Conservation (phyloP, 2,797 vertebrate species). For the Champsocephalus gunnari region DNA sequence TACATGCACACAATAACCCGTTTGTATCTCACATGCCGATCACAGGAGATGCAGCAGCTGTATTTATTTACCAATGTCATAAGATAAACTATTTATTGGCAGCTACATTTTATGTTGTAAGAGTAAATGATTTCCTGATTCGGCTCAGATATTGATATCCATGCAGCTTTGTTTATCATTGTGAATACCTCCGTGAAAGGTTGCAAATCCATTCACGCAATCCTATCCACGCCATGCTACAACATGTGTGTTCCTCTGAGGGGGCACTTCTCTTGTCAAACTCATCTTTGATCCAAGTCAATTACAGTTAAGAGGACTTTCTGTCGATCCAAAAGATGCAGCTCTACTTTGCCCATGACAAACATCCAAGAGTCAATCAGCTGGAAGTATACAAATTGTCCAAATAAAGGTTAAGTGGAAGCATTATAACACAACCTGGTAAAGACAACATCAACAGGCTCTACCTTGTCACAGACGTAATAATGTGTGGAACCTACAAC, state of each 20-base stretch:
- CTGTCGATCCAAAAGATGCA: too few species aligned
- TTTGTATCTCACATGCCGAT: slow-evolving; percentile 4
- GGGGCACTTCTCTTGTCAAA: too few species aligned
- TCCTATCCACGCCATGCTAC: background rate
- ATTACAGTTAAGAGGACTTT: too few species aligned
- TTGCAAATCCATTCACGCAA: background rate
- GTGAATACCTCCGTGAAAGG: background rate
- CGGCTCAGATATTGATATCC: background rate
- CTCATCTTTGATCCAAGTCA: too few species aligned
- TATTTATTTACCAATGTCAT: background rate
- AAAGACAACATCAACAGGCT: background rate
- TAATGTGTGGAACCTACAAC: too few species aligned
- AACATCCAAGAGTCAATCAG: background rate
- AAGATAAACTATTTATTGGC: background rate
- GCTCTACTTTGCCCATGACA: background rate
- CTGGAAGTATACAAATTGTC: background rate
- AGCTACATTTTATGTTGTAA: too few species aligned
- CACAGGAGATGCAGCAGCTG: slow-evolving; percentile 15
- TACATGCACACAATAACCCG: slow-evolving; percentile 70
- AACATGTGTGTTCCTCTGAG: too few species aligned
- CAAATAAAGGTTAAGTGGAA: background rate
- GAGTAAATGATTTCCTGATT: too few species aligned
- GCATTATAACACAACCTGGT: background rate
- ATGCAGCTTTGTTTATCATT: background rate
- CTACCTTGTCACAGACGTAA: background rate